Percentiles rank a stretch among this genome's conserved stretches.
Conservation (phyloP, 2,113 vertebrate genomes). For the Equus przewalskii region DNA sequence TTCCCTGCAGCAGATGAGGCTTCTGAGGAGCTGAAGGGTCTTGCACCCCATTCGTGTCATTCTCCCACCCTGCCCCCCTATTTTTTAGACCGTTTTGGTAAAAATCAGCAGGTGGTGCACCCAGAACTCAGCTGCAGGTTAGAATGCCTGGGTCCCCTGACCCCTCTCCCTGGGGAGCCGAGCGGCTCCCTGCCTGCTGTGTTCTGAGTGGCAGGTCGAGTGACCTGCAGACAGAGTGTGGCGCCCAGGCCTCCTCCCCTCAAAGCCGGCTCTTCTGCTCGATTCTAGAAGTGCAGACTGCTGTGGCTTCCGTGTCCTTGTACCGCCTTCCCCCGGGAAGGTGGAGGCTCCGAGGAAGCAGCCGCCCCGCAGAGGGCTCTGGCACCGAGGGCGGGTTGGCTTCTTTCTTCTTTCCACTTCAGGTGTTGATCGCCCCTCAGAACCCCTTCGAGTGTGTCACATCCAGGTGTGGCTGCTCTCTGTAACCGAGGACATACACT, state of each 20-base stretch:
- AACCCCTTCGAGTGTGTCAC: fast-evolving
- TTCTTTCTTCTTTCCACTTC: not conserved
- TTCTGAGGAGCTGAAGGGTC: constrained; percentile 67
- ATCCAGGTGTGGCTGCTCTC: not conserved
- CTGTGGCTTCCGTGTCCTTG: not conserved
- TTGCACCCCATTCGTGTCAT: constrained; percentile 56
- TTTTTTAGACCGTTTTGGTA: not conserved
- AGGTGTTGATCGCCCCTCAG: not conserved
- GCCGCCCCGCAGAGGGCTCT: fast-evolving
- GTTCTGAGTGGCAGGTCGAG: not conserved
- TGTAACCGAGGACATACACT: not conserved
- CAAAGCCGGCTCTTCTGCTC: not conserved
- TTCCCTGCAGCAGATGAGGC: not conserved
- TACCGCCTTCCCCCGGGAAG: not conserved
- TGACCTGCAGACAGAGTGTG: too few species aligned
- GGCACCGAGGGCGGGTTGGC: fast-evolving
- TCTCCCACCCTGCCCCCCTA: not conserved
- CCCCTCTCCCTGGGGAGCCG: not conserved
- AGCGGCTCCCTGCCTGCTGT: not conserved
- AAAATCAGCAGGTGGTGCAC: not conserved
- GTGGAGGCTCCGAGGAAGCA: not conserved
- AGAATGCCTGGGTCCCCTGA: not conserved
- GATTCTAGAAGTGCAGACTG: not conserved
- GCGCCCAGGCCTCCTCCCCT: not conserved
- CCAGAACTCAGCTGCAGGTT: not conserved